Evolutionary conservation across 2,888 invertebrate genomes (phyloP), one percentile per base, ranked within the genome.

Genomic region (Monopis laevigella): DNA sequence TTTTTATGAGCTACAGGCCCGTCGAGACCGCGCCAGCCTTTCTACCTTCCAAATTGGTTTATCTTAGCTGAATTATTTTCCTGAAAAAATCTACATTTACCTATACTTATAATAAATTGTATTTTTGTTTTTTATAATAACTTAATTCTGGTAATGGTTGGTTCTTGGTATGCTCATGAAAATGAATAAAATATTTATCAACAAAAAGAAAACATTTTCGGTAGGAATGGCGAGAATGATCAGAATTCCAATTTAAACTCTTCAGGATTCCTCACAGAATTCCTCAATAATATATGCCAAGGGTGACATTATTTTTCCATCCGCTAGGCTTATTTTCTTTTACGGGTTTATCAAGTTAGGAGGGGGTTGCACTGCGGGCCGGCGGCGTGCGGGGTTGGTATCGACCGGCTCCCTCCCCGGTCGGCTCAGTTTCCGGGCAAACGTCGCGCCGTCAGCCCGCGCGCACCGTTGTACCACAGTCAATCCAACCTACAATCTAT

Each of bases 361-460:
- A 62, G 58, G 59, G 54, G 57, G 62, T 69, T 72, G 63, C 64
- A 65, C 53, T 43, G 65, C 52, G 16, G 32, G 32, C 16, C 64
- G 65, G 63, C 69, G 64, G 36, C 59, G 53, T 45, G 63, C 60
- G 69, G 72, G 72, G 73, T 57, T 12, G 73, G 75, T 84, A 83
- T 84, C 84, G 84, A 84, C 84, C 83, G 75, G 64, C 72, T 62
- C 57, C 81, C 82, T 74, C 81, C 78, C 82, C 71, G 59, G 65
- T 58, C 64, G 62, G 65, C 53, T 77, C 73, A 78, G 78, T 78
- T 77, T 77, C 78, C 80, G 84, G 84, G 80, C 84, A 75, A 82
- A 75, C 81, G 82, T 82, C 80, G 82, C 83, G 84, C 83, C 83
- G 77, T 73, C 70, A 82, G 82, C 84, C 75, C 77, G 82, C 70